Conservation (phyloP, 2,797 vertebrate genomes). For the Peromyscus attwateri region DNA sequence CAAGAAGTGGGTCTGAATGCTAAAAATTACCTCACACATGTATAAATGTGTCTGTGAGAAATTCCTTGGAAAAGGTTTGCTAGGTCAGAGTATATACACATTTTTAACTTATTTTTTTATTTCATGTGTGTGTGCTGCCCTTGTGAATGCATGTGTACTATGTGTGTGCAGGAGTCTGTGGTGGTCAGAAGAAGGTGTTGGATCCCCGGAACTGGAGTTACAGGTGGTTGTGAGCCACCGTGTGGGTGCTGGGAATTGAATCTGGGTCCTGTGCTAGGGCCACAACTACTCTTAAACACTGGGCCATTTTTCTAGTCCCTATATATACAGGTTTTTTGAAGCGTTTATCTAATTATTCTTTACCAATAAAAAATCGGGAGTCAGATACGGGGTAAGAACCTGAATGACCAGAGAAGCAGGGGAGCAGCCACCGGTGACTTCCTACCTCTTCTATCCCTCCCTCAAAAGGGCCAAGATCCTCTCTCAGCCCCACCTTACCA, state of each 20-base stretch:
- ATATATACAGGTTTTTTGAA: no score
- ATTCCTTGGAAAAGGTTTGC: background rate
- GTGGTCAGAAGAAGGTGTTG: background rate
- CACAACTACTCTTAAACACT: background rate
- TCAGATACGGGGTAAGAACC: no score
- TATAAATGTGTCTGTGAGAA: background rate
- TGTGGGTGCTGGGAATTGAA: background rate
- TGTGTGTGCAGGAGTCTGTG: background rate
- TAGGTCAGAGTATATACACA: background rate
- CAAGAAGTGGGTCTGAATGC: no score
- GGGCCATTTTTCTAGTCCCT: background rate
- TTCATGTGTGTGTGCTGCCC: background rate
- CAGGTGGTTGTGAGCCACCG: background rate
- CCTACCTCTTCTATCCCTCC: no score
- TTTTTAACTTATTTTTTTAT: background rate
- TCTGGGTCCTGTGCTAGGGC: background rate
- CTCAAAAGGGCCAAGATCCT: no score
- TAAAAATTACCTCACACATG: background rate
- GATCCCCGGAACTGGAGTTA: background rate
- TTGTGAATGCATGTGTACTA: background rate
- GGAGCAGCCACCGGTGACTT: no score
- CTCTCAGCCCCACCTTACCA: no score
- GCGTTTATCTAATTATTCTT: no score
- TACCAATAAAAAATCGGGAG: no score
- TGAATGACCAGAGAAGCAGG: no score